Conservation (phyloP, 2,888 invertebrate genomes). For the Pycnomerus fuliginosus region DNA sequence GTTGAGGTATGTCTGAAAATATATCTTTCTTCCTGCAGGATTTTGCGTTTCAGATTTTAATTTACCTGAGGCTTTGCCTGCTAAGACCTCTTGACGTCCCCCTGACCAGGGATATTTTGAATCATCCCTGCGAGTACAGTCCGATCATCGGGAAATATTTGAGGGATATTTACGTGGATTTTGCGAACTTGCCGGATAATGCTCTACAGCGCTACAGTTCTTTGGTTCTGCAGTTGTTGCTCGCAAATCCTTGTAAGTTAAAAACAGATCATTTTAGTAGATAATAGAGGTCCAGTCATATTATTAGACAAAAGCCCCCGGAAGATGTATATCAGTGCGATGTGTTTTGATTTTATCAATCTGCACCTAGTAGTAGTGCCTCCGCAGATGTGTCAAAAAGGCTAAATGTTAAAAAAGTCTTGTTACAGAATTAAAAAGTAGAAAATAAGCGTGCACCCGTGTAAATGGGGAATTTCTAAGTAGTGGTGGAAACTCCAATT, state of each 20-base stretch:
- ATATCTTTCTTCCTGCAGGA: conserved; percentile 1
- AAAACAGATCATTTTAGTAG: too few species aligned
- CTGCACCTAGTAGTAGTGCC: too few species aligned
- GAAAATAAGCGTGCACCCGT: too few species aligned
- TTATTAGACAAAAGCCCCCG: too few species aligned
- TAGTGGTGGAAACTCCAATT: too few species aligned
- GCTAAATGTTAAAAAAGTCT: too few species aligned
- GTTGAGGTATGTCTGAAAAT: conserved; percentile 61
- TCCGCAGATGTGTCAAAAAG: too few species aligned
- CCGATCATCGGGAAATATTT: conserved; percentile 62
- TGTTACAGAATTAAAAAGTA: too few species aligned
- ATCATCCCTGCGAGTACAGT: conserved; percentile 65
- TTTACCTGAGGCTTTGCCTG: conserved; percentile 79
- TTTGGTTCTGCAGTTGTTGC: conserved; percentile 65
- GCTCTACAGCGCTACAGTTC: conserved; percentile 66
- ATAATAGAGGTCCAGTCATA: too few species aligned
- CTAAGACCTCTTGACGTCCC: conserved; percentile 63
- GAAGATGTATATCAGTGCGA: too few species aligned
- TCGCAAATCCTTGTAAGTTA: conserved; percentile 64
- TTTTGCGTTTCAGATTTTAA: conserved; percentile 61
- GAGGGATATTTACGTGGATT: conserved; percentile 41
- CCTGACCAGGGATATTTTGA: conserved; percentile 56
- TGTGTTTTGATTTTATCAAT: too few species aligned
- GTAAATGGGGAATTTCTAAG: too few species aligned
- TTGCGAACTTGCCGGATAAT: conserved; percentile 45